phyloP scores from a whole-genome alignment of 2,113 vertebrate genomes.

The Esox niger region DNA sequence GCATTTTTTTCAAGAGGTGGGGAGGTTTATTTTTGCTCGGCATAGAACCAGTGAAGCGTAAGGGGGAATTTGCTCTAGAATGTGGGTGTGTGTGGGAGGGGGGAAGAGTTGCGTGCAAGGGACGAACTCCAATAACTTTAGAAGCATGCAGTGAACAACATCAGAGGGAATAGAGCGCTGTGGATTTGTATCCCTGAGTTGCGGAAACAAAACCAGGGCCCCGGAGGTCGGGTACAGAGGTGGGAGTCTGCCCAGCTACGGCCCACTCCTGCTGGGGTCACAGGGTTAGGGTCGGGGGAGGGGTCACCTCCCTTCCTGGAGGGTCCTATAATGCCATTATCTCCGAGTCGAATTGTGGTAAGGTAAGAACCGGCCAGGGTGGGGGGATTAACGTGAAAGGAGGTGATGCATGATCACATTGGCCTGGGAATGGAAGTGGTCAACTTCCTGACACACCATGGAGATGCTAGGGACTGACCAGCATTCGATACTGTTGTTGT shows the following conservation, averaged over 20 bases:
- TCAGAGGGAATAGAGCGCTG: constrained; percentile 62
- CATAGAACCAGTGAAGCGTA: too few relatives aligned
- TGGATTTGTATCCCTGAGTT: constrained; percentile 61
- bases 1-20: constrained; percentile 8
- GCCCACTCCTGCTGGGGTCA: constrained; percentile 44
- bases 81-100: too few relatives aligned
- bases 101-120: too few relatives aligned
- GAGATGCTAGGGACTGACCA: constrained; percentile 1
- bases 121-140: constrained; percentile 18
- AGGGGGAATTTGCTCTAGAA: too few relatives aligned
- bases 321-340: constrained; percentile 70
- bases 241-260: constrained; percentile 36
- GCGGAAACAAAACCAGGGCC: constrained; percentile 48
- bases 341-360: constrained; percentile 44
- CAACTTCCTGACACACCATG: constrained; percentile 34
- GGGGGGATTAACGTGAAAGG: constrained; percentile 36
- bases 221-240: constrained; percentile 42
- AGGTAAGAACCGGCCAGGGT: constrained; percentile 18
- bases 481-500: neutral
- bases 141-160: constrained; percentile 47
- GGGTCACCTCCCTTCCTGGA: constrained; percentile 42
- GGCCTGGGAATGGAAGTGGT: constrained; percentile 54
- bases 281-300: constrained; percentile 26
- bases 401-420: constrained; percentile 54
- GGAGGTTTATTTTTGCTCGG: constrained; percentile 6